Base-by-base conservation (phyloP, 2,888 invertebrate genomes). In the Metalampra italica region DNA sequence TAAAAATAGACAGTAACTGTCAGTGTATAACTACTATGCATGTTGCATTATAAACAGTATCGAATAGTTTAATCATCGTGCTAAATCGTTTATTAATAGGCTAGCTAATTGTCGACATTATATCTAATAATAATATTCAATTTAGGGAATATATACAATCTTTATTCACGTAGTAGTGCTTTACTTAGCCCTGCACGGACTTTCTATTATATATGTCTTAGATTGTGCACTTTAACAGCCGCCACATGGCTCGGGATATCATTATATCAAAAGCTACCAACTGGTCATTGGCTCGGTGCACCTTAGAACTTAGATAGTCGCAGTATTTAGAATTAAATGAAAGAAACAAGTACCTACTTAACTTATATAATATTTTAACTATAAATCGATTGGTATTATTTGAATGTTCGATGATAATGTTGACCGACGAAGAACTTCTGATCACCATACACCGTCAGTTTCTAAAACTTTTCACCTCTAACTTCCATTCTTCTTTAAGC, bases 391-490 rank as follows among this genome's bases (percentile, higher is more conserved):
- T n/a, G 32, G 7, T 43, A 11, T 13, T 11, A 37, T 39, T 86
- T 88, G 88, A 88, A 88, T 88, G 88, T 89, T 89, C 87, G 88
- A 89, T 89, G 88, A 85, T 69, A 78, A 79, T 84, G 82, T 85
- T 80, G 81, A 74, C 71, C 68, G 69, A 66, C 69, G 68, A 67
- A 71, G 66, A 64, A 50, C 51, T 47, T 52, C 54, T 45, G 51
- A 49, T 42, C 41, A 43, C 41, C 54, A 36, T 36, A 36, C 9
- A 32, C 11, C 7, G 36, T 57, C 50, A 56, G 51, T 57, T 62
- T 51, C 49, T 12, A n/a, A 36, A n/a, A n/a, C 36, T 45, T 39
- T 36, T 9, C 45, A 42, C 38, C 30, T 30, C 45, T 41, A 11
- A 29, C 8, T 42, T 38, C 36, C 45, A 43, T 38, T 38, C 7